Conservation (phyloP, 2,888 invertebrate genomes). For the Helobdella robusta region DNA sequence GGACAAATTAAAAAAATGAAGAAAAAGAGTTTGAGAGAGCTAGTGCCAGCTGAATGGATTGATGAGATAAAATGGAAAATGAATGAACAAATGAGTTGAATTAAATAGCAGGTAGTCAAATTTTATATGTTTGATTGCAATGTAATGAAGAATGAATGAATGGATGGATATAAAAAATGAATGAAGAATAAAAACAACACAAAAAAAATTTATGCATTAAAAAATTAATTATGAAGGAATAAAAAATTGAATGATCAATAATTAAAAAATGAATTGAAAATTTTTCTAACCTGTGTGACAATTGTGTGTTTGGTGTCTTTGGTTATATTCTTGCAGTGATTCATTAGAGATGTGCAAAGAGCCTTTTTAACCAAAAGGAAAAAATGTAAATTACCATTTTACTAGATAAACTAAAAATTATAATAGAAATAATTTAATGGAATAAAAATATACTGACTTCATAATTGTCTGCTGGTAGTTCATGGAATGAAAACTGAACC, state of each 20-base stretch:
- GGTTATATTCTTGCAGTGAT: constrained; percentile 56
- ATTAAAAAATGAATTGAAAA: neutral
- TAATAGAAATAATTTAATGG: neutral
- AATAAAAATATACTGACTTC: constrained; percentile 34
- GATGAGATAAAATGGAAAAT: too few species aligned
- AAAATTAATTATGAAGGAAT: neutral
- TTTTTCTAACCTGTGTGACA: constrained; percentile 35
- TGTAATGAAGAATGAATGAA: too few species aligned
- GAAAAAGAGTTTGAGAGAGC: too few species aligned
- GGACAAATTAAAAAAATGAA: too few species aligned
- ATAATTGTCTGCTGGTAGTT: constrained; percentile 75
- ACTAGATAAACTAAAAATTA: neutral
- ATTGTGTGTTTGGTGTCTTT: constrained; percentile 32
- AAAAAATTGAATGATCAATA: neutral
- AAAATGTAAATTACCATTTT: neutral
- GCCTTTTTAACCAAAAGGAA: constrained; percentile 58
- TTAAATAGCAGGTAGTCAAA: too few species aligned
- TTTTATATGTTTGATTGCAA: too few species aligned
- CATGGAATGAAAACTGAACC: constrained; percentile 66
- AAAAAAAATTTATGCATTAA: neutral
- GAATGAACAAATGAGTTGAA: too few species aligned
- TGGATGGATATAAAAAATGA: too few species aligned
- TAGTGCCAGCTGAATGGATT: too few species aligned
- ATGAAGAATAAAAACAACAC: too few species aligned
- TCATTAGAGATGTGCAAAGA: constrained; percentile 76